phyloP scores from a whole-genome alignment of 2,888 invertebrate species.

The Ornithoptera priamus region DNA sequence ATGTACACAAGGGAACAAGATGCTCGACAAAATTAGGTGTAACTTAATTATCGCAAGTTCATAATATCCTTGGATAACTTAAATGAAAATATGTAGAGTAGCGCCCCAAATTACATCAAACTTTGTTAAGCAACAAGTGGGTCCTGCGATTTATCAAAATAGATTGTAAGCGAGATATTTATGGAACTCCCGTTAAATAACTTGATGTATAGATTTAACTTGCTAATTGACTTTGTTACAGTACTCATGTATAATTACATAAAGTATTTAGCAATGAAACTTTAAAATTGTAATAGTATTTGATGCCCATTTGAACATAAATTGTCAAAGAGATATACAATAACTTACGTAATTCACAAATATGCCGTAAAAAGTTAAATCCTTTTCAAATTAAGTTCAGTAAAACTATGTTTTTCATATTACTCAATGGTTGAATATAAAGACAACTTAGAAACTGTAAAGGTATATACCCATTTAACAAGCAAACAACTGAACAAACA shows the following conservation, averaged over 20 bases:
- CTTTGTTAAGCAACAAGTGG: conserved; percentile 22
- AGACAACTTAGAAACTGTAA: not conserved
- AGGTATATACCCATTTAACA: not conserved
- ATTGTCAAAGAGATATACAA: not conserved
- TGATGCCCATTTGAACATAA: not conserved
- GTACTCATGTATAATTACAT: not conserved
- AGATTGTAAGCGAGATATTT: conserved; percentile 4
- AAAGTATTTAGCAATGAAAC: not conserved
- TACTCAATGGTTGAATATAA: not conserved
- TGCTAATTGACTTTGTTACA: not conserved
- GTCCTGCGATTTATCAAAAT: conserved; percentile 18
- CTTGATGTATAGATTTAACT: not conserved
- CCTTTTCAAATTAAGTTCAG: not conserved
- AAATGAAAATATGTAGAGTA: conserved; percentile 20
- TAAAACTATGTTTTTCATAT: no score
- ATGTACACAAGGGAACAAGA: not conserved
- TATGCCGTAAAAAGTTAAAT: not conserved
- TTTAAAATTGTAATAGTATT: not conserved
- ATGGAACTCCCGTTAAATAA: not conserved
- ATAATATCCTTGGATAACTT: conserved; percentile 20
- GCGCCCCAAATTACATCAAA: conserved; percentile 21
- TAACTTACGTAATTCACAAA: not conserved
- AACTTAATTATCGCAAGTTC: conserved; percentile 25
- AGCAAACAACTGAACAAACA: not conserved
- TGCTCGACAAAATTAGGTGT: conserved; percentile 10